Evolutionary conservation across 2,888 invertebrate genomes (phyloP), one percentile per base, ranked within the genome.

Genomic region (Dasysyrphus tricinctus): DNA sequence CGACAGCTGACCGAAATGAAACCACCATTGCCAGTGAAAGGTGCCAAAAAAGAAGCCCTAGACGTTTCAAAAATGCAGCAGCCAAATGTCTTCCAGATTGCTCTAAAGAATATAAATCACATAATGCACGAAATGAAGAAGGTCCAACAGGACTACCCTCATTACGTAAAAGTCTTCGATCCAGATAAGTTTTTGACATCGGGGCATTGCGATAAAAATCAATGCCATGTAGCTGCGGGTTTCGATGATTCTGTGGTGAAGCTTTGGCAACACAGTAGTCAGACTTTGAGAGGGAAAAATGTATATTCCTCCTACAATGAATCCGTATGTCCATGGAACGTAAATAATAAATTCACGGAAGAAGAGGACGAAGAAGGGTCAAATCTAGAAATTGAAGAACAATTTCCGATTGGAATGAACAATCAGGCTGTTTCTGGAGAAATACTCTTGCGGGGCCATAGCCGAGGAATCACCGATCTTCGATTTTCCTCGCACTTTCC

Each of bases 391-490:
- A 73, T 78, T 86, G 85, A 88, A 69, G 88, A 74, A 57, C 65
- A 83, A 3, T 84, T 83, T 88, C 80, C 85, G 90, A 92, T 88
- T 89, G 94, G 94, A 8, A 37, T 85, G 37, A 74, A 77, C 9
- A 73, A 84, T 44, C 84, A 84, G 59, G 24, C 80, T 89, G 93
- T 94, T 89, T 94, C 94, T 29, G 94, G 95, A 19, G 95, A 95
- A 6, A 90, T 95, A 81, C 93, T 94, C 39, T 91, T 96, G 67
- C 93, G 95, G 82, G 97, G 97, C 0, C 97, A 97, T 90, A 94
- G 94, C 12, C 96, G 95, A 90, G 96, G 96, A 83, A 93, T 96
- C 32, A 93, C 94, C 81, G 95, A 94, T 88, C 92, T 94, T 51
- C 91, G 93, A 51, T 94, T 94, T 88, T 94, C 95, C 3, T 89